phyloP scores from a whole-genome alignment of 64 coral and sea anemone genomes.

The Cladopsammia gracilis region DNA sequence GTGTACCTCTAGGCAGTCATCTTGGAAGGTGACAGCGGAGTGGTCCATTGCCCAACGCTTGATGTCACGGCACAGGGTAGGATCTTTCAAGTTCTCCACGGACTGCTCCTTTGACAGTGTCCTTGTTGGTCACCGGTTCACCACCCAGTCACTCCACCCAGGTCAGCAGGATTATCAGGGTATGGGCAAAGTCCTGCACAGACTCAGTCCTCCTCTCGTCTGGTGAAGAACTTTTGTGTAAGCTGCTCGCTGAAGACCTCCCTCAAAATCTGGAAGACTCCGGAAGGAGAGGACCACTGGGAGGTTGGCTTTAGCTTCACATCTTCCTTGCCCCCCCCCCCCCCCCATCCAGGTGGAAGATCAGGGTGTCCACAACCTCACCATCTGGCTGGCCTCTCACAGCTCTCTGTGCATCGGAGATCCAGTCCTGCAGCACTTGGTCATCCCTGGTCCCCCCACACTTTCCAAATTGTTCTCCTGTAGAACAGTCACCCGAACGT shows the following conservation, averaged over 20 bases:
- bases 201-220: constrained; percentile 55
- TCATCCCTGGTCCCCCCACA: constrained; percentile 62
- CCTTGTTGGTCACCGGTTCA: not conserved
- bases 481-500: constrained; percentile 24
- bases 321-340: constrained; percentile 61
- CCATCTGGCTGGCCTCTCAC: constrained; percentile 22
- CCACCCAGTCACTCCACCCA: not conserved
- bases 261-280: constrained; percentile 33
- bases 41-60: constrained; percentile 42
- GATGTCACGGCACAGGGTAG: constrained; percentile 5
- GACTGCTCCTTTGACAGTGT: constrained; percentile 24
- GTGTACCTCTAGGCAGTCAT: not conserved
- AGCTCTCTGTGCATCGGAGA: constrained; percentile 48
- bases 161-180: constrained; percentile 38
- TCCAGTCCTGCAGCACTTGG: constrained; percentile 64
- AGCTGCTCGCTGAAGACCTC: constrained; percentile 55
- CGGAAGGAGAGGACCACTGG: constrained; percentile 54
- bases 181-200: constrained; percentile 70
- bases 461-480: constrained; percentile 44
- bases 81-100: constrained; percentile 47
- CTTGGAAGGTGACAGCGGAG: not conserved
- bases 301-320: constrained; percentile 36
- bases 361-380: constrained; percentile 61
- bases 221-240: constrained; percentile 66
- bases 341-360: constrained; percentile 59